Percentiles rank a stretch among this genome's conserved stretches.
Evolutionary conservation across 2,797 vertebrate species (phyloP).

Genomic region (Oceanodroma leucorhoa): DNA sequence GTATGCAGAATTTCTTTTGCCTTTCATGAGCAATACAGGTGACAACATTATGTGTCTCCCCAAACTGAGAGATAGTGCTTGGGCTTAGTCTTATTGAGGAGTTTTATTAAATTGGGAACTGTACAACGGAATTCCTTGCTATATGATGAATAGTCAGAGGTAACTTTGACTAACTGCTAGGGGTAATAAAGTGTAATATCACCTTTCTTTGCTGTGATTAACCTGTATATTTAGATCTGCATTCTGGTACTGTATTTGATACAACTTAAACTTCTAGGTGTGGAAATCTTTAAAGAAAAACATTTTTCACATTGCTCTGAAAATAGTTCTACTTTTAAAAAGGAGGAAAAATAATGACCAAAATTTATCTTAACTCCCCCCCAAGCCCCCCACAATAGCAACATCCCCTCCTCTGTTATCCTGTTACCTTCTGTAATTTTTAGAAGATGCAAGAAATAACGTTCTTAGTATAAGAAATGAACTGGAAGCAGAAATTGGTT

Average conservation of each 20-base stretch:
- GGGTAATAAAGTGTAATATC: background rate
- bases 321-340: background rate
- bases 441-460: background rate
- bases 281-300: background rate
- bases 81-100: background rate
- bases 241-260: background rate
- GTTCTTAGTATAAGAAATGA: background rate
- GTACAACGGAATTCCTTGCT: background rate
- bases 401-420: background rate
- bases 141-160: background rate
- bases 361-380: background rate
- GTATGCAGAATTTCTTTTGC: background rate
- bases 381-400: background rate
- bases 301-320: background rate
- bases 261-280: background rate
- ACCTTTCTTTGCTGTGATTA: background rate
- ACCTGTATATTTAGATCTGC: background rate
- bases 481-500: background rate
- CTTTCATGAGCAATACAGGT: background rate
- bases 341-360: background rate
- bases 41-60: background rate
- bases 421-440: background rate
- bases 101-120: background rate
- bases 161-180: background rate
- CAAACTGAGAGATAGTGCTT: background rate